Evolutionary conservation across 2,888 invertebrate species (phyloP), one percentile per base, ranked within the genome.

Genomic region (Spodoptera littoralis): DNA sequence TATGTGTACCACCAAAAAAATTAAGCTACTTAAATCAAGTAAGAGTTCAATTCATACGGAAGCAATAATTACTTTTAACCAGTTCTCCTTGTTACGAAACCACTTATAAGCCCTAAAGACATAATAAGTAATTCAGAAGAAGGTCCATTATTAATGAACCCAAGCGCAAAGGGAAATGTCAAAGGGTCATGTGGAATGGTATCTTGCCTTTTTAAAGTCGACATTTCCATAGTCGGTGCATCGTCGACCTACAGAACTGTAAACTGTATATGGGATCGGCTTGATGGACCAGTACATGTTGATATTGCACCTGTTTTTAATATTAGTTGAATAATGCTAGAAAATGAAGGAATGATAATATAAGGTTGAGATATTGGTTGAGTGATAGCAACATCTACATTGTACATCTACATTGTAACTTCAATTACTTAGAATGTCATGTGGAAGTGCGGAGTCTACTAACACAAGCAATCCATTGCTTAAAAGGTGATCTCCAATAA

Each of bases 151-250:
- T 69, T 57, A 57, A 59, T 55, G 46, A 45, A 0, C 1, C 13
- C 44, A 54, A 44, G 45, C 27, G 41, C 50, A 52, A 45, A 4
- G 41, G 36, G 13, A 59, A 70, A 74, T 61, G 75, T 66, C 36
- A 64, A 47, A 70, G 50, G 69, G 36, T 43, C n/a, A 2, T 8
- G 18, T 49, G 70, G 58, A 62, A 70, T 60, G 62, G 46, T 67
- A 58, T 41, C 12, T 27, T 41, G 11, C 13, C 43, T 50, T 61
- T 55, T 65, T 45, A 36, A 73, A 45, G 9, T 36, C 51, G 54
- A 65, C 55, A 65, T 76, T 70, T 65, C 76, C 75, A 67, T 74
- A 36, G 58, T 12, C n/a, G 42, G 56, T 42, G 57, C 53, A 53
- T 62, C 65, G 47, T 18, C 42, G 43, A 43, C 50, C 53, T 50